Conservation (phyloP, 2,888 invertebrate species). For the Shargacucullia verbasci region DNA sequence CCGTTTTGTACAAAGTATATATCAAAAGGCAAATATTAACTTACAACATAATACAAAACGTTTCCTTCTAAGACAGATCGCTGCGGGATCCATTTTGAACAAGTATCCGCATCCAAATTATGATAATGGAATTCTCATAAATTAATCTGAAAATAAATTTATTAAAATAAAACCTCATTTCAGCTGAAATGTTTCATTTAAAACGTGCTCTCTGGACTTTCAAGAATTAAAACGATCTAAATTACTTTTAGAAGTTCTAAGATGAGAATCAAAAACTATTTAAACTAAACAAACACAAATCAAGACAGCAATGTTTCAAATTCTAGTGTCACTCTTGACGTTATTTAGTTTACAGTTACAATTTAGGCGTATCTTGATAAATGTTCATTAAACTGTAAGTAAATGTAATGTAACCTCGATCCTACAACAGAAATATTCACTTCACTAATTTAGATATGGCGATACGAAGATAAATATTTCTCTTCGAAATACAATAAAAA, state of each 20-base stretch:
- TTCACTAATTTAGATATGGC: too few relatives aligned
- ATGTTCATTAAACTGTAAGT: conserved; percentile 35
- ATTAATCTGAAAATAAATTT: conserved; percentile 2
- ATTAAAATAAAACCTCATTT: conserved; percentile 1
- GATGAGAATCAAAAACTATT: conserved; percentile 48
- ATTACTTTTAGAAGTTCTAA: conserved; percentile 32
- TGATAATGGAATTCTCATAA: neutral
- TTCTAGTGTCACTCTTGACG: conserved; percentile 26
- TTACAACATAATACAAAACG: neutral
- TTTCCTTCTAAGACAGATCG: neutral
- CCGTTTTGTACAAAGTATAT: too few relatives aligned
- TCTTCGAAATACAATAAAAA: too few relatives aligned
- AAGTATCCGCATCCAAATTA: neutral
- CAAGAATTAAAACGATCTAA: conserved; percentile 8
- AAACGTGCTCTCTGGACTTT: conserved; percentile 1
- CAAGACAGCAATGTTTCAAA: conserved; percentile 13
- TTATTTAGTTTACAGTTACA: conserved; percentile 29
- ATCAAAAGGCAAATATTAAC: neutral
- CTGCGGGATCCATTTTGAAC: conserved; percentile 2
- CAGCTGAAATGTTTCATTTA: conserved; percentile 6
- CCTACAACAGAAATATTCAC: neutral
- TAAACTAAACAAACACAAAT: conserved; percentile 36
- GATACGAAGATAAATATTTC: too few relatives aligned
- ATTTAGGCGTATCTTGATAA: conserved; percentile 33
- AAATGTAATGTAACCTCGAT: conserved; percentile 4